These are phyloP conservation scores for Ceratina japonica DNA, from an alignment of 1,140 invertebrate species.

Conservation along the genomic window DNA sequence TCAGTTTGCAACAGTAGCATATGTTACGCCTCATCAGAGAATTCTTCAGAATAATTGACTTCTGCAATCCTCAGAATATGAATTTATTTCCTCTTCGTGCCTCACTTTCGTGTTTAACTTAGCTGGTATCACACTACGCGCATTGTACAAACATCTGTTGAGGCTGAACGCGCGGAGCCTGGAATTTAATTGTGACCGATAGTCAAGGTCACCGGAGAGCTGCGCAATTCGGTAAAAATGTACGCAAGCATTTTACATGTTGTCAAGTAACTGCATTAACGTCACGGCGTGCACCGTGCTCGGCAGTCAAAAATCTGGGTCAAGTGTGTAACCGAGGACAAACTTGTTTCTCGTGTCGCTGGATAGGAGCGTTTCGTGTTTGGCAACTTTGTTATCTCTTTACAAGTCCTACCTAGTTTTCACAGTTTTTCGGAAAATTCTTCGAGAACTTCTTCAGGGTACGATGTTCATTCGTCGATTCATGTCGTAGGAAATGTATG, in stretches of 20 bases:
- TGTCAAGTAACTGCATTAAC: constrained; percentile 36
- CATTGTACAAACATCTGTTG: not conserved
- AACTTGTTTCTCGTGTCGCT: constrained; percentile 58
- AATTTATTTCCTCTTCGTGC: no score
- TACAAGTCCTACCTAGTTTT: not conserved
- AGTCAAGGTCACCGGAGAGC: not conserved
- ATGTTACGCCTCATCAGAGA: no score
- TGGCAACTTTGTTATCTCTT: not conserved
- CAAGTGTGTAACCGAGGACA: constrained; percentile 66
- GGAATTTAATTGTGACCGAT: not conserved
- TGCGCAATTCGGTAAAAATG: not conserved
- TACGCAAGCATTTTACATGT: not conserved
- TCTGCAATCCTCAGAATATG: no score
- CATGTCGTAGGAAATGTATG: no score
- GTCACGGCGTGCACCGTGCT: constrained; percentile 46
- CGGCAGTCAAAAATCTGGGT: constrained; percentile 64
- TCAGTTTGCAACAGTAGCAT: no score
- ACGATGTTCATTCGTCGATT: no score
- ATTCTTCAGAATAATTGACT: no score
- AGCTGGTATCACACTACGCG: no score
- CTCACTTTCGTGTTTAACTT: no score
- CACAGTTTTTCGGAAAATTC: no score
- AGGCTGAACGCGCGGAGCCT: not conserved
- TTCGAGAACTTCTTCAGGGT: no score
- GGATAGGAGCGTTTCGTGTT: constrained; percentile 11